Percentiles rank a stretch among this genome's conserved stretches.
These are phyloP conservation scores for Ictalurus furcatus DNA, from an alignment of 2,113 vertebrate species.

Conservation along the genomic window DNA sequence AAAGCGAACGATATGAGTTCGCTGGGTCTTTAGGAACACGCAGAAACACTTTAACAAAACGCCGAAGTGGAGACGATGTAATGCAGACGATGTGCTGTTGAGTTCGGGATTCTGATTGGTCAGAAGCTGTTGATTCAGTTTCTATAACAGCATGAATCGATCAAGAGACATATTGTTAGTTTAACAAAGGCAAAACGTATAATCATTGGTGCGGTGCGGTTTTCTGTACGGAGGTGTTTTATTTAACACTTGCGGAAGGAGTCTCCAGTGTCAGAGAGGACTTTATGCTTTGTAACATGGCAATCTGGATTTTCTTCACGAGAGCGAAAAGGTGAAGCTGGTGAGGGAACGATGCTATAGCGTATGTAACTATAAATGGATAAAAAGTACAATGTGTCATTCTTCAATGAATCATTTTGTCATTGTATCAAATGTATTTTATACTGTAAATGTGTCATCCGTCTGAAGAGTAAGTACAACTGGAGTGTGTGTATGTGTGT, in stretches of 20 bases:
- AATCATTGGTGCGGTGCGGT: not conserved
- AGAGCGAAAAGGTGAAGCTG: no score
- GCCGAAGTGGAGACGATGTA: not conserved
- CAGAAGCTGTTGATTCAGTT: not conserved
- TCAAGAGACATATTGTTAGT: not conserved
- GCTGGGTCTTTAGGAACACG: not conserved
- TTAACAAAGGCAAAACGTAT: not conserved
- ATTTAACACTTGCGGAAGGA: not conserved
- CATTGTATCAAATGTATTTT: not conserved
- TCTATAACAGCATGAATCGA: not conserved
- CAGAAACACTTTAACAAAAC: no score
- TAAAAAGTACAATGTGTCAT: not conserved
- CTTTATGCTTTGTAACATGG: not conserved
- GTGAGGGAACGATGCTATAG: no score
- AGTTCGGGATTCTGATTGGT: not conserved
- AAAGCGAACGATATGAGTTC: not conserved
- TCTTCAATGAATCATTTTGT: not conserved
- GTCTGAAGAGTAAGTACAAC: not conserved
- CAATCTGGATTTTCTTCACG: no score
- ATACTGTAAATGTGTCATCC: not conserved
- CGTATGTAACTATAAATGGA: not conserved
- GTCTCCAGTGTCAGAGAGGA: not conserved
- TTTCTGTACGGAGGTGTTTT: not conserved
- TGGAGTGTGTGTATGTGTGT: not conserved
- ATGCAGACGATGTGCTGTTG: not conserved